Evolutionary conservation across 2,888 invertebrate species (phyloP).

Genomic region (Pomacea canaliculata): DNA sequence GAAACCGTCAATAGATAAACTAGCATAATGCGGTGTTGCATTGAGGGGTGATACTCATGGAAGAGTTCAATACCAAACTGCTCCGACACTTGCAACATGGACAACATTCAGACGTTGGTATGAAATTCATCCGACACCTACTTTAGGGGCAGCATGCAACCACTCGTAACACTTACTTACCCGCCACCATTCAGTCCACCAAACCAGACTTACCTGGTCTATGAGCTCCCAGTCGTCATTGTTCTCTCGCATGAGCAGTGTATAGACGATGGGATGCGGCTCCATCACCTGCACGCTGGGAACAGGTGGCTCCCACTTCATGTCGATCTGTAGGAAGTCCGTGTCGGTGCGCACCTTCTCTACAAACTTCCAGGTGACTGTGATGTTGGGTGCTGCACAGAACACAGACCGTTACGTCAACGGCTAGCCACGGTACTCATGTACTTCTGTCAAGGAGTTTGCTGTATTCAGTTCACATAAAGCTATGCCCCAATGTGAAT

Average conservation of each 20-base stretch:
- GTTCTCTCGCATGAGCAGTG: conserved; percentile 12
- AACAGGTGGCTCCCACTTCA: conserved; percentile 13
- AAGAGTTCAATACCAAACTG: too few relatives aligned
- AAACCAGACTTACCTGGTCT: conserved; percentile 10
- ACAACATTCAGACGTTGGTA: too few relatives aligned
- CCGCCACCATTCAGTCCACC: not conserved
- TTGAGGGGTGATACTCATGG: too few relatives aligned
- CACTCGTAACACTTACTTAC: too few relatives aligned
- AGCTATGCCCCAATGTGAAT: not conserved
- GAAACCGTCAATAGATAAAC: too few relatives aligned
- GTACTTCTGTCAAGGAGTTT: too few relatives aligned
- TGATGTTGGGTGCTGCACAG: not conserved
- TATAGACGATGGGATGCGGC: conserved; percentile 21
- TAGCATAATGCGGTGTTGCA: too few relatives aligned
- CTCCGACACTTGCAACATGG: too few relatives aligned
- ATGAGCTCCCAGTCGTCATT: conserved; percentile 18
- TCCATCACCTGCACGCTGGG: not conserved
- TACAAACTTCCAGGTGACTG: conserved; percentile 7
- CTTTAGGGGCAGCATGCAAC: too few relatives aligned
- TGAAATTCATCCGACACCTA: too few relatives aligned
- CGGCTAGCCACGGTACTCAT: too few relatives aligned
- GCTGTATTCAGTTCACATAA: too few relatives aligned
- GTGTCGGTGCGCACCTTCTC: conserved; percentile 10
- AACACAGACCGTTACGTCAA: not conserved
- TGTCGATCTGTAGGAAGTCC: conserved; percentile 4